These are phyloP conservation scores for Paramisgurnus dabryanus DNA, from an alignment of 2,113 vertebrate species.

Conservation along the genomic window DNA sequence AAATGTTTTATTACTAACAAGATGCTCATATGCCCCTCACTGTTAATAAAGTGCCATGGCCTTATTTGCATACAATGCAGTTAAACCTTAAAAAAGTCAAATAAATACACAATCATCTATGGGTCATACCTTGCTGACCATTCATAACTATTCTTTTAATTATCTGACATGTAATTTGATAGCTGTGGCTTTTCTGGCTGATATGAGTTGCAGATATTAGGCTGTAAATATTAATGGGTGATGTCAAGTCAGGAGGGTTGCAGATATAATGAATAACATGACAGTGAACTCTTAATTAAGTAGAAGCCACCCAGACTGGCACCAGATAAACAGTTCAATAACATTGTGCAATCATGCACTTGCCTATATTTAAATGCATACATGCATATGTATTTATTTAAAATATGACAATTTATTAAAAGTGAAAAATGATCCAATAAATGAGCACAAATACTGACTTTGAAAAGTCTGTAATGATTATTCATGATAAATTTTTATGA, in stretches of 20 bases:
- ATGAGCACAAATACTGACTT: not conserved
- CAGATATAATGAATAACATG: conserved; percentile 47
- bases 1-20: conserved; percentile 69
- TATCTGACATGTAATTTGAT: conserved; percentile 69
- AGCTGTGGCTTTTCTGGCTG: conserved; percentile 32
- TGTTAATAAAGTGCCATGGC: conserved; percentile 74
- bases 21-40: conserved; percentile 68
- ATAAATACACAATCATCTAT: conserved; percentile 75
- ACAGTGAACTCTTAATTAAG: conserved; percentile 46
- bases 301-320: not conserved
- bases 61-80: conserved; percentile 79
- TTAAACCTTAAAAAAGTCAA: conserved; percentile 76
- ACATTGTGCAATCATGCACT: conserved; percentile 13
- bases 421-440: not conserved
- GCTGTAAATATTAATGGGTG: conserved; percentile 53
- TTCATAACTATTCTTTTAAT: conserved; percentile 79
- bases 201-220: conserved; percentile 48
- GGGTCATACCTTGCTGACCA: conserved; percentile 74
- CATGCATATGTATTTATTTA: not conserved
- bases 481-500: not conserved
- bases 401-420: not conserved
- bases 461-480: not conserved
- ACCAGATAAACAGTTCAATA: conserved; percentile 19
- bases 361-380: not conserved
- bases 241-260: conserved; percentile 32